phyloP scores from a whole-genome alignment of 1,140 invertebrate genomes.

The Drosophila pandora region DNA sequence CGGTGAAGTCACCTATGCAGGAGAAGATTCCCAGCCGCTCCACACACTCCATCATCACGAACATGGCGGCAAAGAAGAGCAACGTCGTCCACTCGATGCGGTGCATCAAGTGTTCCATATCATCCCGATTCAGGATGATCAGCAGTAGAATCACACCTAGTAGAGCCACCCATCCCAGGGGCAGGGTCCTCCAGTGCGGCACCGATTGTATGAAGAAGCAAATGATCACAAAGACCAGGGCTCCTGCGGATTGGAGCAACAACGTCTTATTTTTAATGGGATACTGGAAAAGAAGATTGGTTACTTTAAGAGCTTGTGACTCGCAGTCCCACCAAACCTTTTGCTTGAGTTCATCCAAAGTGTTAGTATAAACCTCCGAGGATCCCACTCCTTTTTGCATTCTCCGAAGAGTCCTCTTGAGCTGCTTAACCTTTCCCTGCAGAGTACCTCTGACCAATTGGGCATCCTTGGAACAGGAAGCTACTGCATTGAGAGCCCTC shows the following conservation, averaged over 20 bases:
- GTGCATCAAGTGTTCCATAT: conserved; percentile 89
- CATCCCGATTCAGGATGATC: conserved; percentile 86
- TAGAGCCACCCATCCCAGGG: conserved; percentile 90
- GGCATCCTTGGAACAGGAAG: conserved; percentile 90
- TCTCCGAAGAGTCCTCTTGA: conserved; percentile 86
- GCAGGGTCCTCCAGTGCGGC: conserved; percentile 86
- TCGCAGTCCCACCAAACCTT: conserved; percentile 77
- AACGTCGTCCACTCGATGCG: conserved; percentile 92
- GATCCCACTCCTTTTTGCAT: conserved; percentile 85
- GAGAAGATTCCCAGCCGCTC: conserved; percentile 88
- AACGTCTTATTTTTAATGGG: conserved; percentile 88
- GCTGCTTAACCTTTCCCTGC: conserved; percentile 86
- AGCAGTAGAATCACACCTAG: conserved; percentile 88
- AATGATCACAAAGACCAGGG: conserved; percentile 87
- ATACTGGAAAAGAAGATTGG: conserved; percentile 85
- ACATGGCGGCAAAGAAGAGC: conserved; percentile 91
- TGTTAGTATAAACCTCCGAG: conserved; percentile 86
- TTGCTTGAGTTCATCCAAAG: conserved; percentile 87
- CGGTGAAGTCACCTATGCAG: conserved; percentile 89
- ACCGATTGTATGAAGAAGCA: conserved; percentile 90
- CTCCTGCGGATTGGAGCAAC: conserved; percentile 87
- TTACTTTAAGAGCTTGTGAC: background rate
- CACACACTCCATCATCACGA: conserved; percentile 93
- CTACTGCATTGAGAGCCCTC: conserved; percentile 88
- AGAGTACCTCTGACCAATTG: conserved; percentile 88